Evolutionary conservation across 2,888 invertebrate genomes (phyloP).

Genomic region (Lepidonotus clava): DNA sequence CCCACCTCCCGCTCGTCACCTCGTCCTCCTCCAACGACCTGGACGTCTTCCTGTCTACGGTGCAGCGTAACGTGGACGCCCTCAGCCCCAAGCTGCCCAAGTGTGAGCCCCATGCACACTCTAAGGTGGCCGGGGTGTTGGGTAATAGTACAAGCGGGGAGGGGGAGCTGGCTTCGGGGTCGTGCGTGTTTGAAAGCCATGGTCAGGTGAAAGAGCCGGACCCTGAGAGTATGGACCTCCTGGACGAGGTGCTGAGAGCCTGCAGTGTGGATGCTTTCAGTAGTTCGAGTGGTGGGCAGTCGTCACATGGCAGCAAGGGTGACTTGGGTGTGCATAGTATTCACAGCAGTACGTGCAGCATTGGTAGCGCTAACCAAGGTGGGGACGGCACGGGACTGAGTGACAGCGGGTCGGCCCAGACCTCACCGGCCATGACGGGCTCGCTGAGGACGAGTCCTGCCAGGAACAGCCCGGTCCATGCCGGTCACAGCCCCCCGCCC

Average conservation of each 20-base stretch:
- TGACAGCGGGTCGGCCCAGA: slow-evolving; percentile 8
- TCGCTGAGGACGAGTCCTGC: slow-evolving; percentile 19
- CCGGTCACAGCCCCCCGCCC: not conserved
- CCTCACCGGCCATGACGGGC: not conserved
- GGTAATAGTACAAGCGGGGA: not conserved
- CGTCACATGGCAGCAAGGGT: slow-evolving; percentile 37
- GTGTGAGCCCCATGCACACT: slow-evolving; percentile 45
- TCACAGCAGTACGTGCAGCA: slow-evolving; percentile 48
- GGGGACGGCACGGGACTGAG: slow-evolving; percentile 24
- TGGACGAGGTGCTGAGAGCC: slow-evolving; percentile 39
- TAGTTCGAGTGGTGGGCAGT: slow-evolving; percentile 49
- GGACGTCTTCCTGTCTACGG: slow-evolving; percentile 40
- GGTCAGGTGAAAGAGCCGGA: slow-evolving; percentile 21
- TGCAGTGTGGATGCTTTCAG: slow-evolving; percentile 54
- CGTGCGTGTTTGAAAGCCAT: slow-evolving; percentile 50
- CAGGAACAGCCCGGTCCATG: not conserved
- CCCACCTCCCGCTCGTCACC: not conserved
- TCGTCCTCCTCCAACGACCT: slow-evolving; percentile 32
- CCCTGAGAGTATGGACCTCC: slow-evolving; percentile 36
- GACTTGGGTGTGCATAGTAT: slow-evolving; percentile 49
- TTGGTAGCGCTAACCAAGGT: slow-evolving; percentile 2
- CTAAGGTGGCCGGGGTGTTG: not conserved
- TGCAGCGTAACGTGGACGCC: slow-evolving; percentile 47
- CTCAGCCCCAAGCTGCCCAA: slow-evolving; percentile 56
- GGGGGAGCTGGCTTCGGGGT: not conserved